phyloP scores from a whole-genome alignment of 2,888 invertebrate genomes.

The Cantharis lateralis region DNA sequence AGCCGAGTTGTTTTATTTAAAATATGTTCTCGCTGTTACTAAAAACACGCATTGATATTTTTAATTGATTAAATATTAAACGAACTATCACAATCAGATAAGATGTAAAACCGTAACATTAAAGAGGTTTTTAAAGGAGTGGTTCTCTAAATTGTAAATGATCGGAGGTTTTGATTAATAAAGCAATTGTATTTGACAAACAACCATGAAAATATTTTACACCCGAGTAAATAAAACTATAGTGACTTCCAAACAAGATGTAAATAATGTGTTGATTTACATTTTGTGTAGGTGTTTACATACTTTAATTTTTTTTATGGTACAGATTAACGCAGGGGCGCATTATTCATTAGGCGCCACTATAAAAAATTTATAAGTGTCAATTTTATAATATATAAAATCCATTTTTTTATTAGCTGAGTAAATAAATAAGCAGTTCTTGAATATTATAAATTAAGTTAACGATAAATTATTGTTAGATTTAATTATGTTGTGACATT shows the following conservation, averaged over 20 bases:
- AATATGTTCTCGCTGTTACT: neutral
- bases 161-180: conserved; percentile 25
- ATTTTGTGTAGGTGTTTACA: conserved; percentile 36
- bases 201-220: conserved; percentile 45
- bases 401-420: neutral
- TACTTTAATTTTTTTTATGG: neutral
- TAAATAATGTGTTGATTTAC: conserved; percentile 44
- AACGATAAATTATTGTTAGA: neutral
- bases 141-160: neutral
- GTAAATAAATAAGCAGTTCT: neutral
- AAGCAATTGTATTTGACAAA: conserved; percentile 43
- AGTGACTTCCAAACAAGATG: conserved; percentile 41
- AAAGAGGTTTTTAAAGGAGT: neutral
- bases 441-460: neutral
- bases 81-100: neutral
- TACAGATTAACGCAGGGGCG: neutral
- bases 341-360: neutral
- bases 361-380: neutral
- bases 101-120: neutral
- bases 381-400: neutral
- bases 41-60: neutral
- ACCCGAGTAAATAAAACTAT: conserved; percentile 44
- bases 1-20: neutral
- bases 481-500: neutral
- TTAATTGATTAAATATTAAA: neutral